Percentiles rank a stretch among this genome's conserved stretches.
phyloP scores from a whole-genome alignment of 2,113 vertebrate genomes.

The Chunga burmeisteri region DNA sequence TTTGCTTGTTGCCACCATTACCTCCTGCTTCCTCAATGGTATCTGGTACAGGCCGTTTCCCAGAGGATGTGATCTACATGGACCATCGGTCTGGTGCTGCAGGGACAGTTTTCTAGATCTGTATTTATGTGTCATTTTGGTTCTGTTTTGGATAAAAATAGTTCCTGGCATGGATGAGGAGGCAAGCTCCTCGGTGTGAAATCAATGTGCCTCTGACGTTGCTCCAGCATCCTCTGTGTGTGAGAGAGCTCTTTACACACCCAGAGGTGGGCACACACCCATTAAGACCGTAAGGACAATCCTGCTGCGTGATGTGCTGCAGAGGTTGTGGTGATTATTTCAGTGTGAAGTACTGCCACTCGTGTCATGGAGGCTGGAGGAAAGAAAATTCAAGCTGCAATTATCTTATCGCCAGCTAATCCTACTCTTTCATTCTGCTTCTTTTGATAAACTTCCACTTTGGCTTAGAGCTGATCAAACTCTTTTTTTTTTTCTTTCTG shows the following conservation, averaged over 20 bases:
- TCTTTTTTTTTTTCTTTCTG: too few relatives aligned
- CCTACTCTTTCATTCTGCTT: background rate
- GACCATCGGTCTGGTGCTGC: fast-evolving
- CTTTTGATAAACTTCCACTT: background rate
- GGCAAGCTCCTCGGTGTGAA: fast-evolving
- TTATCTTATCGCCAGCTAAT: background rate
- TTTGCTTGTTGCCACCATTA: background rate
- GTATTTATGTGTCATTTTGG: background rate
- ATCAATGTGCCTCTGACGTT: background rate
- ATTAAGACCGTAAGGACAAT: fast-evolving
- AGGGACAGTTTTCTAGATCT: too few relatives aligned
- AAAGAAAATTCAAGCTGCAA: background rate
- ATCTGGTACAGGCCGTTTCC: background rate
- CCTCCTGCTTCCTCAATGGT: fast-evolving
- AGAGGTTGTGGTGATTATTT: background rate
- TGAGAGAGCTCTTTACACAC: too few relatives aligned
- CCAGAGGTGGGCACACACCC: background rate
- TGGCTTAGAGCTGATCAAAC: background rate
- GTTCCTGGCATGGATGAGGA: background rate
- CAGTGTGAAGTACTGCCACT: background rate
- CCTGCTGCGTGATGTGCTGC: too few relatives aligned
- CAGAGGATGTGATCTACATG: fast-evolving
- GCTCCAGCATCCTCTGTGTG: background rate
- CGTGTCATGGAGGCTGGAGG: background rate
- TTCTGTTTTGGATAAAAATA: background rate